A percentile compares a stretch with the other conserved stretches of the same genome.
phyloP scores from a whole-genome alignment of 2,797 vertebrate species.

The Pipistrellus kuhlii region DNA sequence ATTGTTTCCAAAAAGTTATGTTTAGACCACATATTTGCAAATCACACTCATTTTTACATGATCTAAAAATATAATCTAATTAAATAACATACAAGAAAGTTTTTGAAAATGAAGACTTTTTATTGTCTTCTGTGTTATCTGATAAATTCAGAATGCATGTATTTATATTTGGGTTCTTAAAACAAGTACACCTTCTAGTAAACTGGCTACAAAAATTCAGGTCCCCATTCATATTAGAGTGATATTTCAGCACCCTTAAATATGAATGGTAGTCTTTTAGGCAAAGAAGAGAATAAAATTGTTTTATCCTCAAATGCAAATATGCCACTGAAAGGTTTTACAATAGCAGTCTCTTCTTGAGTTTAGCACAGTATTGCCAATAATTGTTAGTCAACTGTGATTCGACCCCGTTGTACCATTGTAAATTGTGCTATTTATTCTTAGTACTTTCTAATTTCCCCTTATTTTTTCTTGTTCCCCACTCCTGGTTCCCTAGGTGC shows the following conservation, averaged over 20 bases:
- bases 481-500: neutral
- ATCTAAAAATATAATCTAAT: neutral
- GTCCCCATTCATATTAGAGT: fast-evolving
- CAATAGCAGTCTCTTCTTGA: neutral
- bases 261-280: neutral
- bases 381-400: neutral
- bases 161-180: neutral
- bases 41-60: neutral
- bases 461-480: neutral
- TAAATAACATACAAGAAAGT: neutral
- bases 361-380: neutral
- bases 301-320: neutral
- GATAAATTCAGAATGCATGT: neutral
- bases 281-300: neutral
- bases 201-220: neutral
- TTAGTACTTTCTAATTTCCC: neutral
- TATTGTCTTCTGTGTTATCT: neutral
- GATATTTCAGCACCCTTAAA: neutral
- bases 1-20: neutral
- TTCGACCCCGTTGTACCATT: neutral
- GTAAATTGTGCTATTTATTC: neutral
- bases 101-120: conserved; percentile 3
- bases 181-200: too few relatives aligned
- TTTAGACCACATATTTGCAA: neutral
- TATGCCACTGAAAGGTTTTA: neutral